phyloP scores from a whole-genome alignment of 2,113 vertebrate genomes.

The Nyctereutes procyonoides region DNA sequence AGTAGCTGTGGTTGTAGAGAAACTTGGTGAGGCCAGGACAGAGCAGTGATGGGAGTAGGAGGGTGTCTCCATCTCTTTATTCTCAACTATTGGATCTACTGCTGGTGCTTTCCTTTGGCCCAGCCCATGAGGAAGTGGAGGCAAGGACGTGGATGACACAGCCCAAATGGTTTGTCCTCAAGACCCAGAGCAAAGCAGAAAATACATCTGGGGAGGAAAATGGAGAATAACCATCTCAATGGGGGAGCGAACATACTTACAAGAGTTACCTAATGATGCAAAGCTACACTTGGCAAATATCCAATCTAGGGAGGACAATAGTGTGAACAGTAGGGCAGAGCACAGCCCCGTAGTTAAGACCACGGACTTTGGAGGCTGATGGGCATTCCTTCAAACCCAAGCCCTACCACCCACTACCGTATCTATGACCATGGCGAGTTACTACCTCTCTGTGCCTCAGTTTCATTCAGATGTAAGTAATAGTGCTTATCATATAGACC shows the following conservation, averaged over 20 bases:
- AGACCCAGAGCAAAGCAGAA: constrained; percentile 34
- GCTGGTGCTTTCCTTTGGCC: not conserved
- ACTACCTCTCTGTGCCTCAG: not conserved
- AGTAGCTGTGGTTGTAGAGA: not conserved
- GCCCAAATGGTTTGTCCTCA: not conserved
- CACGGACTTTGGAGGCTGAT: not conserved
- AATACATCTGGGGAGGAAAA: not conserved
- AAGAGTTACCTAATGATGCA: not conserved
- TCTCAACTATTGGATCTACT: not conserved
- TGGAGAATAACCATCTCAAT: not conserved
- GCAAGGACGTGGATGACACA: not conserved
- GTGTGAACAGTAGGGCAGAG: not conserved
- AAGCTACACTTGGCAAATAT: not conserved
- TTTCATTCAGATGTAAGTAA: constrained; percentile 28
- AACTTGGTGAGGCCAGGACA: not conserved
- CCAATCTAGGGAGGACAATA: not conserved
- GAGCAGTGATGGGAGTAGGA: not conserved
- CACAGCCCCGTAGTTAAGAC: not conserved
- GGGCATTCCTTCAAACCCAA: not conserved
- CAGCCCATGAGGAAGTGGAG: not conserved
- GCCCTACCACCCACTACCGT: not conserved
- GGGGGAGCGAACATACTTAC: not conserved
- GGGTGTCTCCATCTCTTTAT: not conserved
- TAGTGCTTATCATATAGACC: not conserved
- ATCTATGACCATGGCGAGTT: not conserved